phyloP scores from a whole-genome alignment of 2,797 vertebrate genomes.

The Rhabdomys pumilio region DNA sequence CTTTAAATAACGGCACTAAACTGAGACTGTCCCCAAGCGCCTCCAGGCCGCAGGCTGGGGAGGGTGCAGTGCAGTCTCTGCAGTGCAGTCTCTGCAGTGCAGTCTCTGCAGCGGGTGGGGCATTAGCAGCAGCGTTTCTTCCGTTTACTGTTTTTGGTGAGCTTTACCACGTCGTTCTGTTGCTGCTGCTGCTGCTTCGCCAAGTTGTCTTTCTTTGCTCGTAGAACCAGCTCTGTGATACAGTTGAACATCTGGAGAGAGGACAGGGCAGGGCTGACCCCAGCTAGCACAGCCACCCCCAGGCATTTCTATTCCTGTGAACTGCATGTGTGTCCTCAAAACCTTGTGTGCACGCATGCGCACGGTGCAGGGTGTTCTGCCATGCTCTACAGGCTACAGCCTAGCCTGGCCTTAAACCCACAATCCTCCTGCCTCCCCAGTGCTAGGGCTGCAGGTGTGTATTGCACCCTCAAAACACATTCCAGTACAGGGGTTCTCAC shows the following conservation, averaged over 20 bases:
- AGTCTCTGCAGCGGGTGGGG: constrained; percentile 87
- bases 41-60: constrained; percentile 87
- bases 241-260: constrained; percentile 98
- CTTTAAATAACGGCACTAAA: constrained; percentile 94
- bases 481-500: neutral
- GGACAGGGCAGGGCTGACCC: neutral
- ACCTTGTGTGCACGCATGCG: neutral
- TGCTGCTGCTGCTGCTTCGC: constrained; percentile 99
- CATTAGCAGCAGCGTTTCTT: constrained; percentile 99
- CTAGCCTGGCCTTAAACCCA: neutral
- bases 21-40: constrained; percentile 93
- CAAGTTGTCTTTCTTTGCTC: constrained; percentile 98
- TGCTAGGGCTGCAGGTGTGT: neutral
- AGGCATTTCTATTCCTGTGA: neutral
- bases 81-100: constrained; percentile 78
- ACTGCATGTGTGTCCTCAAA: neutral
- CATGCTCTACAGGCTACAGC: neutral
- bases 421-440: neutral
- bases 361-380: neutral
- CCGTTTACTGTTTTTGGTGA: constrained; percentile 98
- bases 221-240: constrained; percentile 98
- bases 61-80: constrained; percentile 87
- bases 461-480: neutral
- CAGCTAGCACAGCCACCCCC: neutral
- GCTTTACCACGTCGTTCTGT: constrained; percentile 99